phyloP scores from a whole-genome alignment of 2,888 invertebrate species.

The Euzetes globulus region DNA sequence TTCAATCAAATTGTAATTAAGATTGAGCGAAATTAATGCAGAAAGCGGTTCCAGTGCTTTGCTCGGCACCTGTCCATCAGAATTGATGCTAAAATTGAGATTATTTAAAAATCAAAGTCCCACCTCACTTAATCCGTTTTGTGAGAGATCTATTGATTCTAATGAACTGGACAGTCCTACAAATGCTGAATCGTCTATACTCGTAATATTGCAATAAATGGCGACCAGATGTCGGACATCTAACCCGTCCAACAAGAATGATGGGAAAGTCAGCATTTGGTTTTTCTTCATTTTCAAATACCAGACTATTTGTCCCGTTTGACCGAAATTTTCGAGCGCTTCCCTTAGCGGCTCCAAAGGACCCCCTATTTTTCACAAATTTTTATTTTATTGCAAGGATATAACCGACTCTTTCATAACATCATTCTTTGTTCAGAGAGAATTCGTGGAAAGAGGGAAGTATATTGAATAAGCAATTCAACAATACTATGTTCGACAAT shows the following conservation, averaged over 20 bases:
- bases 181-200: slow-evolving; percentile 75
- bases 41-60: slow-evolving; percentile 38
- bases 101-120: background rate
- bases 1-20: slow-evolving; percentile 77
- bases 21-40: slow-evolving; percentile 67
- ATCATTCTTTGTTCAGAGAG: no score
- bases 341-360: slow-evolving; percentile 31
- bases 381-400: no score
- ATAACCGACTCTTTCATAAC: no score
- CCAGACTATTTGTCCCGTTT: slow-evolving; percentile 57
- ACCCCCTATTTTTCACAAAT: slow-evolving; percentile 16
- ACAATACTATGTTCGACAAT: no score
- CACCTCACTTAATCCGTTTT: slow-evolving; percentile 67
- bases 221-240: slow-evolving; percentile 80
- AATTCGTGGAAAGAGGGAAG: no score
- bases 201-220: slow-evolving; percentile 73
- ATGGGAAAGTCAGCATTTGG: slow-evolving; percentile 71
- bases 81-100: background rate
- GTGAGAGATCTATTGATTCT: slow-evolving; percentile 78
- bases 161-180: slow-evolving; percentile 69
- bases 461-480: no score
- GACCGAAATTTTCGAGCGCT: slow-evolving; percentile 35
- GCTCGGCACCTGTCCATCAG: slow-evolving; percentile 38
- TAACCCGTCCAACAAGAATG: slow-evolving; percentile 66
- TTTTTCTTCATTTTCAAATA: slow-evolving; percentile 81